Evolutionary conservation across 2,113 vertebrate species (phyloP), one percentile per base, ranked within the genome.

Genomic region (Elachura formosa): DNA sequence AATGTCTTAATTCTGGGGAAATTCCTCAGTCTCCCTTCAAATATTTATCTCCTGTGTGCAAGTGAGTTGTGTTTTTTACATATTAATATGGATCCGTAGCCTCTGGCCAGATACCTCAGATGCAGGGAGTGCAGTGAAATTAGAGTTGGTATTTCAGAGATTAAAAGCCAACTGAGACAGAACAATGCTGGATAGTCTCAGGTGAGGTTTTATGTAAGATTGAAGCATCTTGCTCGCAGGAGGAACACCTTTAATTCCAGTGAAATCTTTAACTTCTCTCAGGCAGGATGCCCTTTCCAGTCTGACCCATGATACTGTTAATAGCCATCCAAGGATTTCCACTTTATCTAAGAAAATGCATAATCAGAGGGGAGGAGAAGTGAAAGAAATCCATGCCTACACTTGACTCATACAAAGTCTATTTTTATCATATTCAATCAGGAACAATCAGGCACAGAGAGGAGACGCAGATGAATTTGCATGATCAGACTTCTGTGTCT

Each of bases 341-440:
- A 95, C 81, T 96, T 91, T 52, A 93, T 94, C 91, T 80, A 52
- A 74, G 82, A 59, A 92, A 94, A 94, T 95, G 84, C 88, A 96
- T 96, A 95, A 96, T 94, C 96, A 95, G 93, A 86, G 85, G 95
- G 93, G 93, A 95, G 92, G 95, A 95, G 94, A 94, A 93, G 73
- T 69, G 77, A 88, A 95, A 96, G 95, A 96, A 63, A 90, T 82
- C 94, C 80, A 56, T 79, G 62, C 84, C 89, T 87, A 90, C 56
- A 77, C 59, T 71, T 75, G 48, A 92, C 81, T 95, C 95, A 41
- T 48, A 75, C 89, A 84, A 82, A 63, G 63, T 96, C 97, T 97
- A 96, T 97, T 97, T 97, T 97, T 96, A 94, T 96, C 93, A 0
- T 83, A 90, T 94, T 97, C 96, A 97, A 97, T 98, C 98, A 98